Percentiles rank a stretch among this genome's conserved stretches.
Evolutionary conservation across 1,140 invertebrate genomes (phyloP).

Genomic region (Acyrthosiphon pisum): DNA sequence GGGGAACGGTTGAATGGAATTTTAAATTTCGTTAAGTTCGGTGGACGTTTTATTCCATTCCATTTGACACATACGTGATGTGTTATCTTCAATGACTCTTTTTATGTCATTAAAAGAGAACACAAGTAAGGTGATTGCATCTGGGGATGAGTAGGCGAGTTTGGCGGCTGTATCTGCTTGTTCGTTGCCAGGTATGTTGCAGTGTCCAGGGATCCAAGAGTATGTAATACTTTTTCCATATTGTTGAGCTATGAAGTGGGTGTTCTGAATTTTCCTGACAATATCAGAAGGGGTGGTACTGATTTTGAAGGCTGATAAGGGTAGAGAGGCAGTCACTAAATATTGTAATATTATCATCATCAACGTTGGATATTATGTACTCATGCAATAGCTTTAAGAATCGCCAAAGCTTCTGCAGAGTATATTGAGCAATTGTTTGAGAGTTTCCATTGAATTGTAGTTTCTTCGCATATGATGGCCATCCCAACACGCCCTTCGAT

Average conservation of each 20-base stretch:
- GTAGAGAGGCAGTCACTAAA: neutral
- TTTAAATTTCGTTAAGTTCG: no score
- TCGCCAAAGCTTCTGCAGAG: neutral
- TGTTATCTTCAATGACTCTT: no score
- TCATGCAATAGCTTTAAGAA: neutral
- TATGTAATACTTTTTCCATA: neutral
- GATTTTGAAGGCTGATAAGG: neutral
- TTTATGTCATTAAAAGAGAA: no score
- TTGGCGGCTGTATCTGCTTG: no score
- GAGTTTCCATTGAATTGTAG: neutral
- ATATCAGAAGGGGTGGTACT: neutral
- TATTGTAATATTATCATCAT: neutral
- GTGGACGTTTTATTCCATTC: no score
- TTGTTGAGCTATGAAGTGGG: neutral
- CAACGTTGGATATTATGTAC: neutral
- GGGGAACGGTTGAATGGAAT: no score
- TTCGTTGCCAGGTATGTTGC: no score
- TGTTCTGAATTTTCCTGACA: neutral
- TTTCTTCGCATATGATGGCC: neutral
- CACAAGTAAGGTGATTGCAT: no score
- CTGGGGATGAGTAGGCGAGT: no score
- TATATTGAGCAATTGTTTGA: neutral
- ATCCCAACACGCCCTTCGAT: neutral
- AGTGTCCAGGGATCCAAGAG: no score
- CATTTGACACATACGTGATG: no score